Evolutionary conservation across 92 coral and sea anemone genomes (phyloP), one percentile per base, ranked within the genome.

Genomic region (Phymanthus crucifer): DNA sequence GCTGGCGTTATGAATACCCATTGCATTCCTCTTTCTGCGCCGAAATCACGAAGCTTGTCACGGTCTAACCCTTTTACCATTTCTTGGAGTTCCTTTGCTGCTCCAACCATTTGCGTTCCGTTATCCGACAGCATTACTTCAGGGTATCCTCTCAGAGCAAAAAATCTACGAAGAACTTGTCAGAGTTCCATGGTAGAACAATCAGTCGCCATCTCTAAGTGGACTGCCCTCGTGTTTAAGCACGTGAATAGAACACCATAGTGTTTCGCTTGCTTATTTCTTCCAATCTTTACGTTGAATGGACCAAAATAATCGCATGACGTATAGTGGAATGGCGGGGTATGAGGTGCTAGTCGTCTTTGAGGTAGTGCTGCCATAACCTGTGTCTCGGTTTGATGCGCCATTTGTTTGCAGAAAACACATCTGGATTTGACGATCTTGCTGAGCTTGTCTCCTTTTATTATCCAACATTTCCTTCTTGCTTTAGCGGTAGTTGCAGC

Each of bases 291-390:
- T 32, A 86, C 90, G 2, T 23, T 81, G 57, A 70, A 73, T 0
- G 91, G 91, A 66, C 94, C 94, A 80, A 87, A 87, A 84, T 86
- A 90, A 61, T 90, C 91, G 50, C 87, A 80, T 5, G 87, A 75
- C 16, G 78, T 84, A 85, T 80, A 33, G 72, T 90, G 36, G 66
- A 90, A 87, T 27, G 89, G 84, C 32, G 84, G 94, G 0, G 91
- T 90, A 58, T 78, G 54, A 17, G 89, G 91, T 23, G 80, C 61
- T 32, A 89, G 66, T 14, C 83, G 80, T 23, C 61, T 14, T 31
- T 27, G 58, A 21, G 87, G 88, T 33, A 83, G 67, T 14, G 82
- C 74, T 1, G 88, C 87, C 90, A 86, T 85, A 16, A 82, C 8
- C 75, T 89, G 90, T 80, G 80, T 29, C 72, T 84, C 83, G 9